Evolutionary conservation across 1,140 invertebrate species (phyloP).

Genomic region (Drosophila serrata): DNA sequence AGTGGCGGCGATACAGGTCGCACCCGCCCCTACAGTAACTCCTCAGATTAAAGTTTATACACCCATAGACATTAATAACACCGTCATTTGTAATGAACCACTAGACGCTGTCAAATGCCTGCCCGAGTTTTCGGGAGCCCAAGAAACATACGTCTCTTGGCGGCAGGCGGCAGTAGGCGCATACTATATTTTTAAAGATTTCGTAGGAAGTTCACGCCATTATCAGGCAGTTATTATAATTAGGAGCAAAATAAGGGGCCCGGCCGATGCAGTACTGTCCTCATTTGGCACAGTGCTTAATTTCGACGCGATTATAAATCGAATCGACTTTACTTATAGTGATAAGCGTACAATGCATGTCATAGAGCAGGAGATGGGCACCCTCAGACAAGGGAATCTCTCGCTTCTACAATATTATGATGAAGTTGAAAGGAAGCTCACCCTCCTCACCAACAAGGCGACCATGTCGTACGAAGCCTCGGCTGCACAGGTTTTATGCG

Average conservation of each 20-base stretch:
- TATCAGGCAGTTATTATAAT: conserved; percentile 8
- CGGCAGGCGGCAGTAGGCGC: neutral
- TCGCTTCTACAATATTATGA: neutral
- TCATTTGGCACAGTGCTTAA: conserved; percentile 9
- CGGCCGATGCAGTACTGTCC: conserved; percentile 1
- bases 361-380: neutral
- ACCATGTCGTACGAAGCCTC: neutral
- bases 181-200: neutral
- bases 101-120: conserved; percentile 18
- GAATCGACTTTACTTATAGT: too few species aligned
- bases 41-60: conserved; percentile 1
- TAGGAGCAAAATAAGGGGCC: neutral
- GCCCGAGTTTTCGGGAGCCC: neutral
- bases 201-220: neutral
- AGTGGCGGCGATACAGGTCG: neutral
- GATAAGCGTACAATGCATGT: too few species aligned
- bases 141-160: conserved; percentile 18
- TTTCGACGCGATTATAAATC: neutral
- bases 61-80: neutral
- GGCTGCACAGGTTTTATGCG: neutral
- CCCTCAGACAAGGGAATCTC: neutral
- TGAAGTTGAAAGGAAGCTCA: neutral
- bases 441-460: neutral
- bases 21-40: neutral
- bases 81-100: conserved; percentile 2